These are phyloP conservation scores for Ischnura elegans DNA, from an alignment of 2,888 invertebrate genomes.

Conservation along the genomic window DNA sequence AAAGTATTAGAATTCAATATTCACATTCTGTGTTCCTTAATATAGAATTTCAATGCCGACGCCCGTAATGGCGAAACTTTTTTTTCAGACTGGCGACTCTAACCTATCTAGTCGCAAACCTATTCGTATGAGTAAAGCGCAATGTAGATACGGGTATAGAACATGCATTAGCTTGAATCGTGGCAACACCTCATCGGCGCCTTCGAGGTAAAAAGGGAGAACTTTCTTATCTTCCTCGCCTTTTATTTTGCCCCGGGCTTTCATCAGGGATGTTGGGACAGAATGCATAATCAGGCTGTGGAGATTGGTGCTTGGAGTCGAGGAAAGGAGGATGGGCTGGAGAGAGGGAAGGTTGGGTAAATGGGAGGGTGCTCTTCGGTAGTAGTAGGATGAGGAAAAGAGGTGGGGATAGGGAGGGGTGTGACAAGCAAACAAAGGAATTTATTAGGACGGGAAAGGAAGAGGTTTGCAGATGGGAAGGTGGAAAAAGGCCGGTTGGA, in stretches of 20 bases:
- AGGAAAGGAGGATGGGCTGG: not conserved
- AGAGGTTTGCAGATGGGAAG: not conserved
- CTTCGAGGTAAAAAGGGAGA: not conserved
- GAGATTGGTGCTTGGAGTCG: not conserved
- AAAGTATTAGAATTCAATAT: too few species aligned
- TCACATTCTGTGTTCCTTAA: too few species aligned
- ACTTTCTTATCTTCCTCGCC: not conserved
- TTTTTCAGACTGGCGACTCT: too few species aligned
- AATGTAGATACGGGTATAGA: too few species aligned
- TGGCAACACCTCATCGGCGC: not conserved
- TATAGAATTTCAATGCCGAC: too few species aligned
- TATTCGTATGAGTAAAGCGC: too few species aligned
- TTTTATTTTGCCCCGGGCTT: not conserved
- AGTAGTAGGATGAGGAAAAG: too few species aligned
- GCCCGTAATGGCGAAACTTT: too few species aligned
- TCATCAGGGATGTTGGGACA: not conserved
- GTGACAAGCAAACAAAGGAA: constrained; percentile 31
- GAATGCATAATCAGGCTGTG: constrained; percentile 20
- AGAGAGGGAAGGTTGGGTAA: not conserved
- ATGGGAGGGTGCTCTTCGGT: too few species aligned
- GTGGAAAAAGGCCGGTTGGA: not conserved
- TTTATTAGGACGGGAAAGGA: constrained; percentile 19
- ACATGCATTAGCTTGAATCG: too few species aligned
- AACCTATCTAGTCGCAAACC: too few species aligned
- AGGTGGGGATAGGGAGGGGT: not conserved